phyloP scores from a whole-genome alignment of 2,797 vertebrate species.

The Apodemus agrarius region DNA sequence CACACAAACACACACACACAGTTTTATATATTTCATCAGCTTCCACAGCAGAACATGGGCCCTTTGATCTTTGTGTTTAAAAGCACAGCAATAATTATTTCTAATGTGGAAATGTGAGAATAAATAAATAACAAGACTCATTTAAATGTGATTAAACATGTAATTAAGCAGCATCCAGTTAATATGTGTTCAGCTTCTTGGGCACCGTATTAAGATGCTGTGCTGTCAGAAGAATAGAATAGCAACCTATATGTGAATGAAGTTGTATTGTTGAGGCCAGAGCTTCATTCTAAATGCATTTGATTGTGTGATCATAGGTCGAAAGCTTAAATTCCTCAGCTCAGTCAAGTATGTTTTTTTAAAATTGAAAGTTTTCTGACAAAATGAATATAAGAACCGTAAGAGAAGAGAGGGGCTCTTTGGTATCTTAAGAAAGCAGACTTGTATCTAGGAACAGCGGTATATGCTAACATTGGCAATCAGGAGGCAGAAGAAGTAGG shows the following conservation, averaged over 20 bases:
- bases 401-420: background rate
- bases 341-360: background rate
- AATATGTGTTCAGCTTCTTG: background rate
- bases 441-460: background rate
- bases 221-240: background rate
- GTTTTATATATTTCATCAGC: background rate
- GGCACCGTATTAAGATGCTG: background rate
- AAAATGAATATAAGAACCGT: background rate
- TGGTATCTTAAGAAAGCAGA: background rate
- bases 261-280: background rate
- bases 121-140: background rate
- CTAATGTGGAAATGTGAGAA: background rate
- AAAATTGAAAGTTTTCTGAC: background rate
- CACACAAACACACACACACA: background rate
- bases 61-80: background rate
- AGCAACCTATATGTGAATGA: background rate
- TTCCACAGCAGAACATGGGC: background rate
- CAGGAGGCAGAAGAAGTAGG: background rate
- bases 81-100: background rate
- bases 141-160: slow-evolving; percentile 11
- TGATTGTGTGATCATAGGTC: background rate
- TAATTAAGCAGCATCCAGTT: background rate
- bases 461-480: background rate
- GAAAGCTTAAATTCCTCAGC: background rate
- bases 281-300: background rate